These are phyloP conservation scores for Mythimna lalbum DNA, from an alignment of 2,888 invertebrate genomes.

Conservation along the genomic window DNA sequence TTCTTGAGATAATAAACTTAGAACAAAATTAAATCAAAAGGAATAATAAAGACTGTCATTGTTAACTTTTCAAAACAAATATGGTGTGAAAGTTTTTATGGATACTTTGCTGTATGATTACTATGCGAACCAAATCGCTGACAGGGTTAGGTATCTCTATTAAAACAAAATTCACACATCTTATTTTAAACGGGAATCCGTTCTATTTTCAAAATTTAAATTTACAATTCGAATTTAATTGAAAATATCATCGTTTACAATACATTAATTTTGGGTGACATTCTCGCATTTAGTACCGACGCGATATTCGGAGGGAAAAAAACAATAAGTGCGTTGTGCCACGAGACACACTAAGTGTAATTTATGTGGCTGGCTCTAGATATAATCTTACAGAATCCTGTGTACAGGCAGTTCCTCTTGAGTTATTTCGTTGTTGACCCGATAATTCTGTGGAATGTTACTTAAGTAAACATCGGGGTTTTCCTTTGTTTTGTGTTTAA, in stretches of 20 bases:
- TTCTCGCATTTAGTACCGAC: constrained; percentile 48
- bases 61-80: too few species aligned
- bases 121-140: too few species aligned
- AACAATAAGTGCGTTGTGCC: constrained; percentile 58
- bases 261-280: constrained; percentile 53
- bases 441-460: constrained; percentile 57
- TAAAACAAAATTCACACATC: not conserved
- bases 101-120: too few species aligned
- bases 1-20: too few species aligned
- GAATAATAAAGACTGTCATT: too few species aligned
- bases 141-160: too few species aligned
- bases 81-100: too few species aligned
- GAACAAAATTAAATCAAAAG: too few species aligned
- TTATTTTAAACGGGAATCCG: constrained; percentile 20
- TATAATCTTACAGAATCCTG: constrained; percentile 65
- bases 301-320: constrained; percentile 55
- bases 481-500: constrained; percentile 49
- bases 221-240: constrained; percentile 45
- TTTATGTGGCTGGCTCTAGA: constrained; percentile 65
- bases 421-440: constrained; percentile 65
- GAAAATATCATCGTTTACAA: constrained; percentile 31
- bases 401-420: constrained; percentile 58
- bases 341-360: constrained; percentile 62
- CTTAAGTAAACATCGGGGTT: constrained; percentile 45
- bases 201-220: constrained; percentile 17